Evolutionary conservation across 1,140 invertebrate species (phyloP).

Genomic region (Cepaea nemoralis): DNA sequence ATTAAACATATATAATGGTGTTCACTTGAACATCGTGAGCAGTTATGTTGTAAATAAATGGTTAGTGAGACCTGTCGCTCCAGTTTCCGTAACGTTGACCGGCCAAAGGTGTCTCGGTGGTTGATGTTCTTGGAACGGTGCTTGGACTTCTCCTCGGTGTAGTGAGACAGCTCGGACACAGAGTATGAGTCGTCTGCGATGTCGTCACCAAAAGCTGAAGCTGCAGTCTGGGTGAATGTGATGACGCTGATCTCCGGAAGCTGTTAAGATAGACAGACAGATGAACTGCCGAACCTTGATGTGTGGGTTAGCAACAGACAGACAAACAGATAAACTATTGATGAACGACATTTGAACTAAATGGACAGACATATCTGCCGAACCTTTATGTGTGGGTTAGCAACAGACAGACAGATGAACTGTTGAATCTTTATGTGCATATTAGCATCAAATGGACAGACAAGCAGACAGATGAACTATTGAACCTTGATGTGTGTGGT

Average conservation of each 20-base stretch:
- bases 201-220: constrained; percentile 44
- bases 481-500: neutral
- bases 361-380: too few species aligned
- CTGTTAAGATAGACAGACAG: neutral
- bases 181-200: constrained; percentile 44
- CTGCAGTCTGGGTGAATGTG: constrained; percentile 32
- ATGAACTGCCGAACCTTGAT: neutral
- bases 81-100: neutral
- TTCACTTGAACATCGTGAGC: neutral
- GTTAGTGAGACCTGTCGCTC: neutral
- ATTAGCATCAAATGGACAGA: neutral
- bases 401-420: too few species aligned
- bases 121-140: neutral
- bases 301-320: neutral
- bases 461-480: neutral
- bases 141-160: constrained; percentile 35
- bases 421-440: too few species aligned
- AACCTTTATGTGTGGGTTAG: too few species aligned
- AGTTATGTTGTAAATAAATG: too few species aligned
- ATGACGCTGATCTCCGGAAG: neutral
- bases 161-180: constrained; percentile 46
- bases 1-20: neutral
- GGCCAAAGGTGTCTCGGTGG: neutral
- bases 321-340: neutral
- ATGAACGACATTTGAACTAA: neutral